Base-by-base conservation (phyloP, 2,888 invertebrate genomes). In the Tortricodes alternella region DNA sequence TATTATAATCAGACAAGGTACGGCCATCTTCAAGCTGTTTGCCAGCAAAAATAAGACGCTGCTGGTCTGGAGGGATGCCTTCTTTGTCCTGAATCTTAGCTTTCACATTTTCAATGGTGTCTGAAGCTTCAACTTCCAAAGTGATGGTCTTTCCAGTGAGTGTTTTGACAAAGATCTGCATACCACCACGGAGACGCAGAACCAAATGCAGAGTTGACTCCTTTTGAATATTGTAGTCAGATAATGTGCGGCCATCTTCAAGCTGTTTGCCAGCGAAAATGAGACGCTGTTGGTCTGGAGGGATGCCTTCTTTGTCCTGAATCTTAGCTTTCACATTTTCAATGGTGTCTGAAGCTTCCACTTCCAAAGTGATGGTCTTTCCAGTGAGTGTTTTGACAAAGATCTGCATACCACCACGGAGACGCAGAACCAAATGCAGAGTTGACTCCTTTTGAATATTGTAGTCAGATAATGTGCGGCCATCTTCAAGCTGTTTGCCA, bases 271-370 rank as follows among this genome's bases (percentile, higher is more conserved):
- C 83, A 0, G 83, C 83, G 1, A 83, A 83, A 44, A 83, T 83
- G 0, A 83, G 57, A 0, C 85, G 62, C 67, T 86, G 85, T 35
- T 86, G 85, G 62, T 86, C 85, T 59, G 83, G 83, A 0, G 83
- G 83, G 1, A 83, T 83, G 0, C 83, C 83, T 32, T 80, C 85
- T 15, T 86, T 86, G 39, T 86, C 85, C 16, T 86, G 85, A 1
- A 86, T 86, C 21, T 86, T 86, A 0, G 85, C 85, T 3, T 86
- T 86, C 0, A 86, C 86, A 71, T 86, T 85, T 8, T 86, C 85
- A 13, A 86, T 86, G 0, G 85, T 85, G 23, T 86, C 86, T 0
- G 86, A 84, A 0, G 86, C 51, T 5, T 86, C 86, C 0, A 83
- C 83, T 1, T 83, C 83, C 0, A 83, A 53, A 0, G 83, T 83